phyloP scores from a whole-genome alignment of 2,113 vertebrate genomes.

The Notarius quadriscutis region DNA sequence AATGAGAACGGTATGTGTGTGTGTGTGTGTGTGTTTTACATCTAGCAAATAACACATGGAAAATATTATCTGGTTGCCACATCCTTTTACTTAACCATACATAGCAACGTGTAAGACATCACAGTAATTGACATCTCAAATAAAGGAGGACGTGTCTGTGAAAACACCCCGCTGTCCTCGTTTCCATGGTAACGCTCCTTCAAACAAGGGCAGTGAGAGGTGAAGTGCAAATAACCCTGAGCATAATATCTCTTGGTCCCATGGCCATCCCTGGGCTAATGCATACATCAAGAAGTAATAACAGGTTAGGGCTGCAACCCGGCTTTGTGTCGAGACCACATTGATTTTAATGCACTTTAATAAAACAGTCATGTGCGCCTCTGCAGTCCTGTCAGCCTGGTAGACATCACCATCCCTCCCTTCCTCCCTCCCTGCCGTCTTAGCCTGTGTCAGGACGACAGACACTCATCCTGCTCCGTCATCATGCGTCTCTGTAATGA shows the following conservation, averaged over 20 bases:
- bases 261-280: conserved; percentile 39
- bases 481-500: conserved; percentile 8
- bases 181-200: conserved; percentile 70
- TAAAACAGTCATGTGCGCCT: conserved; percentile 38
- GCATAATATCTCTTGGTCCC: conserved; percentile 60
- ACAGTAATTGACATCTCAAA: conserved; percentile 62
- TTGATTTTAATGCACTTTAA: conserved; percentile 42
- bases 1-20: conserved; percentile 90
- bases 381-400: conserved; percentile 16
- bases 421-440: conserved; percentile 14
- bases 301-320: conserved; percentile 45
- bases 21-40: neutral
- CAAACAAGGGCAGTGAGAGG: conserved; percentile 61
- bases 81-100: conserved; percentile 27
- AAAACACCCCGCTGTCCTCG: conserved; percentile 56
- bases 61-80: neutral
- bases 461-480: neutral
- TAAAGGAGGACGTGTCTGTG: conserved; percentile 49
- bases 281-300: conserved; percentile 52
- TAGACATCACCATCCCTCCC: conserved; percentile 12
- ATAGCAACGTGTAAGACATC: conserved; percentile 43
- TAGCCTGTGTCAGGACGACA: conserved; percentile 1
- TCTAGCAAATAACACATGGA: conserved; percentile 5
- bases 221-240: conserved; percentile 72
- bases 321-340: conserved; percentile 18